These are phyloP conservation scores for Ooceraea biroi DNA, from an alignment of 1,140 invertebrate genomes.

Conservation along the genomic window DNA sequence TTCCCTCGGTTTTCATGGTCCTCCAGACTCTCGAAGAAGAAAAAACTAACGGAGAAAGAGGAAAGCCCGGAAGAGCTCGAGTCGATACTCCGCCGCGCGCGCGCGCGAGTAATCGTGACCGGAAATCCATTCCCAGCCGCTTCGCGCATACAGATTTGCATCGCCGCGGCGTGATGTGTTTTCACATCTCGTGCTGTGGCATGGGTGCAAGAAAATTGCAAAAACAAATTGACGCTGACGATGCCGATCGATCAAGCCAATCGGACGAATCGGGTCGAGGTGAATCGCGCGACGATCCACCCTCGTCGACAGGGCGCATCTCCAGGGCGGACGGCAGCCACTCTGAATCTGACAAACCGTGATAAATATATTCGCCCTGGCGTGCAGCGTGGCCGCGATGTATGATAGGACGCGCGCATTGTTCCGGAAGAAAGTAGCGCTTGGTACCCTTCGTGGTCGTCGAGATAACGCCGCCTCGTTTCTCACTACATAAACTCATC, in stretches of 20 bases:
- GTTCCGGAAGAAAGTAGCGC: constrained; percentile 59
- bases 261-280: background rate
- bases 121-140: background rate
- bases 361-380: constrained; percentile 74
- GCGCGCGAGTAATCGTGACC: background rate
- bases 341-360: constrained; percentile 64
- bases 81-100: too few relatives aligned
- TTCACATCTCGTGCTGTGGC: background rate
- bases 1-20: too few relatives aligned
- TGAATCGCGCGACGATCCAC: constrained; percentile 17
- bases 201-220: constrained; percentile 36
- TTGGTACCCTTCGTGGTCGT: constrained; percentile 41
- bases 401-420: constrained; percentile 65
- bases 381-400: constrained; percentile 39
- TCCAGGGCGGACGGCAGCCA: background rate
- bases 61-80: background rate
- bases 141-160: background rate
- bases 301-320: background rate
- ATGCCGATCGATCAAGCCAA: constrained; percentile 3
- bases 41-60: background rate
- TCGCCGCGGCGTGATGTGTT: constrained; percentile 10
- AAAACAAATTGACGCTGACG: background rate
- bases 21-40: too few relatives aligned
- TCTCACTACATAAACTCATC: constrained; percentile 80
- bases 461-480: constrained; percentile 77